phyloP scores from a whole-genome alignment of 2,113 vertebrate species.

The Stegastes partitus region DNA sequence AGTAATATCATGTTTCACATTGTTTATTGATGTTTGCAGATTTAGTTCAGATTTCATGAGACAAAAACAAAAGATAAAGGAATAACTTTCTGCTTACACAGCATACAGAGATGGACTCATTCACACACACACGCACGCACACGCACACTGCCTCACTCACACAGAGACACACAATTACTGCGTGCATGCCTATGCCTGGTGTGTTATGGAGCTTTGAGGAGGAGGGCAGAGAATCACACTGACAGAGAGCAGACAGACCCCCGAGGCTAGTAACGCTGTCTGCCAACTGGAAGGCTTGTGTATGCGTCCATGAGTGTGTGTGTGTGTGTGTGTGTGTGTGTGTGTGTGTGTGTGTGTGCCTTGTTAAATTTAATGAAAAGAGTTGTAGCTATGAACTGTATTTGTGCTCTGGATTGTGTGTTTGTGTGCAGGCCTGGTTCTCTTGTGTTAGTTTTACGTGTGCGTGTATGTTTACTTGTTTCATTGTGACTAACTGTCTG shows the following conservation, averaged over 20 bases:
- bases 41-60: slow-evolving; percentile 25
- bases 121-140: neutral
- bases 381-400: slow-evolving; percentile 30
- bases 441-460: neutral
- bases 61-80: slow-evolving; percentile 20
- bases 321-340: slow-evolving; percentile 34
- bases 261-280: slow-evolving; percentile 72
- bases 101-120: slow-evolving; percentile 13
- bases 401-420: slow-evolving; percentile 27
- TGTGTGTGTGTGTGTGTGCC: slow-evolving; percentile 10
- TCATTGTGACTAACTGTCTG: slow-evolving; percentile 61
- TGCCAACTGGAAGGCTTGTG: slow-evolving; percentile 69
- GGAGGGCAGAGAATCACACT: slow-evolving; percentile 66
- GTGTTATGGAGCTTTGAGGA: slow-evolving; percentile 60
- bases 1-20: slow-evolving; percentile 20
- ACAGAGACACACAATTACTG: slow-evolving; percentile 20
- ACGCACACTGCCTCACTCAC: slow-evolving; percentile 21
- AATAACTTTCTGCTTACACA: slow-evolving; percentile 14
- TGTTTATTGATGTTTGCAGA: slow-evolving; percentile 33
- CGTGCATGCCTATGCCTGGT: slow-evolving; percentile 56
- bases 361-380: slow-evolving; percentile 48
- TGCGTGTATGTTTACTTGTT: slow-evolving; percentile 3
- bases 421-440: slow-evolving; percentile 19
- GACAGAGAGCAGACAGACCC: slow-evolving; percentile 80
- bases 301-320: slow-evolving; percentile 28